Evolutionary conservation across 1,140 invertebrate genomes (phyloP).

Genomic region (Druon quercuslanigerum): DNA sequence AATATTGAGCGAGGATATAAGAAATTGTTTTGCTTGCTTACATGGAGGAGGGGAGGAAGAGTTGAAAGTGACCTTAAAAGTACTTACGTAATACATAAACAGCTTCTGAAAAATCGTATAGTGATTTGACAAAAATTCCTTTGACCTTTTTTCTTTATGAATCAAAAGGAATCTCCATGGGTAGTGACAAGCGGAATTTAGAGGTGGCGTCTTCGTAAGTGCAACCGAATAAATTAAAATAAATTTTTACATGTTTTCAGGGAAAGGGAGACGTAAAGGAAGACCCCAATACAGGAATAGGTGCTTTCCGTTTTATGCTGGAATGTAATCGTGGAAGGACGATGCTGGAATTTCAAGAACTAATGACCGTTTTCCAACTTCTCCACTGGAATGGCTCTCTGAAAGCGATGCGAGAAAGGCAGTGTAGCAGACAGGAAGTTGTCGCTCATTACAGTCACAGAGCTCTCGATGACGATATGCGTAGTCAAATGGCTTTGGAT

Average conservation of each 20-base stretch:
- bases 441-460: conserved; percentile 96
- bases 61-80: too few relatives aligned
- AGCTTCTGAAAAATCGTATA: background rate
- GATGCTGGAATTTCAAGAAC: conserved; percentile 96
- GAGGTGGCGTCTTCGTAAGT: background rate
- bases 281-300: conserved; percentile 90
- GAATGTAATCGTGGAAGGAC: conserved; percentile 94
- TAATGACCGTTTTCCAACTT: conserved; percentile 97
- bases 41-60: too few relatives aligned
- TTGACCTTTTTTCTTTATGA: too few relatives aligned
- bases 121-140: background rate
- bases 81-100: background rate
- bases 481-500: conserved; percentile 95
- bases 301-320: conserved; percentile 96
- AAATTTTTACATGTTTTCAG: conserved; percentile 47
- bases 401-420: conserved; percentile 92
- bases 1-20: too few relatives aligned
- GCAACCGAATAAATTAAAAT: too few relatives aligned
- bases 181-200: background rate
- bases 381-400: conserved; percentile 97
- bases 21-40: too few relatives aligned
- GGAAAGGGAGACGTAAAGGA: conserved; percentile 81
- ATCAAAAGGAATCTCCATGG: too few relatives aligned
- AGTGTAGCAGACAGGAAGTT: conserved; percentile 95
- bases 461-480: conserved; percentile 94